Evolutionary conservation across 2,797 vertebrate genomes (phyloP), one percentile per base, ranked within the genome.

Genomic region (Malacoctenus gilli): DNA sequence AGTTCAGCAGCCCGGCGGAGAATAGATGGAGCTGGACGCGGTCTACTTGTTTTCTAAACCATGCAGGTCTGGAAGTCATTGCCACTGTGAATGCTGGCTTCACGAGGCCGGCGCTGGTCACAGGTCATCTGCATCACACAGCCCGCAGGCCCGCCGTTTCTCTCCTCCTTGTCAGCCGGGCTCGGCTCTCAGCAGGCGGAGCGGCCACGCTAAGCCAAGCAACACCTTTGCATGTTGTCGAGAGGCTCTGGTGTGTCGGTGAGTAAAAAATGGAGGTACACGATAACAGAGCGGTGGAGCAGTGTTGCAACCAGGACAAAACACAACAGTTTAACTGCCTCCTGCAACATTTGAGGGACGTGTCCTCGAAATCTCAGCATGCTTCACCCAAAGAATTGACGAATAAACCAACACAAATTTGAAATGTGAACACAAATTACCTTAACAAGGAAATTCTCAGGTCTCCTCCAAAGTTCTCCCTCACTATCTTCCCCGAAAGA

Each of bases 81-180:
- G 71, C 63, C 48, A 63, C 10, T 46, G 51, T 34, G 52, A 74
- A 46, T 12, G 65, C 61, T 42, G 48, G 60, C 59, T 76, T 77
- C 54, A 68, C n/a, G 35, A 71, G 43, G 61, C 61, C 1, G 32
- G 36, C 18, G 41, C 15, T 48, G 73, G 80, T 87, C 80, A 85
- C 75, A 68, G 81, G 79, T 77, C 82, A 60, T 79, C 50, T 71
- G 40, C 77, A 80, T 83, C 80, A 63, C 59, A 69, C 54, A 39
- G 62, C 9, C 55, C 8, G 44, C 49, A 64, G 20, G 46, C 69
- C 68, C 67, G 68, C n/a, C n/a, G 16, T 55, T 78, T 73, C 32
- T 48, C 62, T 79, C 60, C 59, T 55, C n/a, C 34, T 16, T 75
- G 67, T 69, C 77, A 50, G 59, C 62, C 63, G 28, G 40, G 49